These are phyloP conservation scores for Drepana arcuata DNA, from an alignment of 1,140 invertebrate species.

Conservation along the genomic window DNA sequence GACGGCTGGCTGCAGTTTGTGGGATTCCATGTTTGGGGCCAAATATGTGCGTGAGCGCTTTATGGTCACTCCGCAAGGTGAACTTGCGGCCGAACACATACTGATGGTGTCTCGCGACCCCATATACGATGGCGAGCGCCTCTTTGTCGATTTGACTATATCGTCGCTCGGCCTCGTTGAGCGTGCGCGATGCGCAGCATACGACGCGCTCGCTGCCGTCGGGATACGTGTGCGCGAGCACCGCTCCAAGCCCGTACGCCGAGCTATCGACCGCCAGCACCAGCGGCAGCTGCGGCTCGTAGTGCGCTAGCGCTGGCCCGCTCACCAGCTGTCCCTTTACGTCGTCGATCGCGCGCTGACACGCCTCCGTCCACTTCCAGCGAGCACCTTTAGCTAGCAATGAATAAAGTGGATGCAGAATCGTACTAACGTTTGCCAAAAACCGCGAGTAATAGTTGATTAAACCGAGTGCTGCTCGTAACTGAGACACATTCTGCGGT, in stretches of 20 bases:
- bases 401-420: constrained; percentile 23
- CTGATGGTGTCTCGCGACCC: neutral
- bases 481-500: too few relatives aligned
- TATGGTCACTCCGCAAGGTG: neutral
- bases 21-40: constrained; percentile 1
- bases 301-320: constrained; percentile 30
- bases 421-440: too few relatives aligned
- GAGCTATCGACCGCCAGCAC: constrained; percentile 65
- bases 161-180: constrained; percentile 38
- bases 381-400: constrained; percentile 20
- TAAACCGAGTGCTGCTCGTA: too few relatives aligned
- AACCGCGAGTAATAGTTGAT: too few relatives aligned
- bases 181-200: constrained; percentile 43
- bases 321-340: constrained; percentile 13
- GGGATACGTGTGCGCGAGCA: constrained; percentile 45
- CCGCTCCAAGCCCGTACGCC: constrained; percentile 52
- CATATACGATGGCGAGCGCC: constrained; percentile 58
- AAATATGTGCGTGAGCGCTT: constrained; percentile 1
- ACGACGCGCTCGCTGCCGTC: constrained; percentile 13
- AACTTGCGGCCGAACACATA: neutral
- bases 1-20: constrained; percentile 1
- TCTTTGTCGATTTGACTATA: constrained; percentile 70
- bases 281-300: constrained; percentile 39
- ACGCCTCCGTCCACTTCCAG: constrained; percentile 20
- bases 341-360: constrained; percentile 13